Evolutionary conservation across 2,797 vertebrate genomes (phyloP).

Genomic region (Tarsius wallacei): DNA sequence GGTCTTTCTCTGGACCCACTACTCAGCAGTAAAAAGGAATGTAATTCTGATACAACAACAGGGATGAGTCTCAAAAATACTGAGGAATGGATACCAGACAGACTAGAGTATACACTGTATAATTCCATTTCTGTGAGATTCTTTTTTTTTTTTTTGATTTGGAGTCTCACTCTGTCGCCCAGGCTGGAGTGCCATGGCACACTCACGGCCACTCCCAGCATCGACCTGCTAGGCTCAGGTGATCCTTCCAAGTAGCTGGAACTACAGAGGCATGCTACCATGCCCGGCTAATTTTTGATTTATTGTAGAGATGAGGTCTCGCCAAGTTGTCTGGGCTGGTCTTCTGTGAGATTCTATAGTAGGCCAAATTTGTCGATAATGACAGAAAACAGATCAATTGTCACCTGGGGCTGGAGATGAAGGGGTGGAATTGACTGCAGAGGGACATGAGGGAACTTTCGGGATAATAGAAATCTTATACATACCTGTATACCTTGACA

Average conservation of each 20-base stretch:
- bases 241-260: too few relatives aligned
- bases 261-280: too few relatives aligned
- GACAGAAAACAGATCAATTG: neutral
- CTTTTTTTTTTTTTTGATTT: too few relatives aligned
- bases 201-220: too few relatives aligned
- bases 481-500: neutral
- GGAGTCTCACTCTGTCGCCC: too few relatives aligned
- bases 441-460: neutral
- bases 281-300: too few relatives aligned
- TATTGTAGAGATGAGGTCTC: too few relatives aligned
- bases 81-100: neutral
- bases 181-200: too few relatives aligned
- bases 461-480: neutral
- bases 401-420: neutral
- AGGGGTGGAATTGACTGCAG: neutral
- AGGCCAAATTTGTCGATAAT: rapidly evolving
- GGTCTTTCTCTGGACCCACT: neutral
- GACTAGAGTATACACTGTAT: neutral
- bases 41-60: neutral
- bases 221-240: too few relatives aligned
- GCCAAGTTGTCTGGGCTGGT: too few relatives aligned
- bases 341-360: neutral
- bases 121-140: neutral
- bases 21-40: neutral
- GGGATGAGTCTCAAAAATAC: neutral